Evolutionary conservation across 37 sponge, comb jelly and placozoan species (phyloP), one percentile per base, ranked within the genome.

Genomic region (Oscarella lobularis): DNA sequence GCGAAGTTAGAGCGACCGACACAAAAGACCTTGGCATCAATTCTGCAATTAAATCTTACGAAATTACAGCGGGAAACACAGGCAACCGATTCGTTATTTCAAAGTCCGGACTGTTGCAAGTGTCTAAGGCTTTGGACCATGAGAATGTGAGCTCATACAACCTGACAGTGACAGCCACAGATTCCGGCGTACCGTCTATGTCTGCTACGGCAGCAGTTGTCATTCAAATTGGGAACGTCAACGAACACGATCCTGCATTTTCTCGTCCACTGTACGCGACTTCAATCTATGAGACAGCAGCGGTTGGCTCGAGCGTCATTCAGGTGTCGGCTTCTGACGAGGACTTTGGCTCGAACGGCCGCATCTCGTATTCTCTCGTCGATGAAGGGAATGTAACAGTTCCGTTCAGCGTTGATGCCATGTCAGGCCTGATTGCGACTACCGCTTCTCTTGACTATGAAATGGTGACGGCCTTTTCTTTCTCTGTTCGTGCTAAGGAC

Each of bases 201-300:
- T 33, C 39, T 14, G 39, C 73, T 0, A 66, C 76, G 2, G 40
- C 78, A 27, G 37, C 36, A 0, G 14, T 86, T 40, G 74, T 29
- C 1, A 77, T 89, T 20, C 54, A 20, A 0, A 67, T 89, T 38
- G 40, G 33, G 6, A 82, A 89, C 48, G 78, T 66, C 5, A 85
- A 89, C 38, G 87, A 85, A 37, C 76, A 67, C 6, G 14, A 74
- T 32, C 87, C 90, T 2, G n/a, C 66, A 0, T 89, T 89, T 69
- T 40, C n/a, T 0, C 38, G 39, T 3, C 29, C 37, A 2, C 6
- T 6, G 1, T 89, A 79, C 73, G 33, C 30, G 37, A 80, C 83
- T 33, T 66, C 55, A 41, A 5, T 89, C 4, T 2, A 14, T 0
- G 90, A 89, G 38, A 73, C 81, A 2, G 38, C 35, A 1, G 67